A percentile compares a stretch with the other conserved stretches of the same genome.
These are phyloP conservation scores for Catharus minimus DNA, from an alignment of 2,113 vertebrate species.

Conservation along the genomic window DNA sequence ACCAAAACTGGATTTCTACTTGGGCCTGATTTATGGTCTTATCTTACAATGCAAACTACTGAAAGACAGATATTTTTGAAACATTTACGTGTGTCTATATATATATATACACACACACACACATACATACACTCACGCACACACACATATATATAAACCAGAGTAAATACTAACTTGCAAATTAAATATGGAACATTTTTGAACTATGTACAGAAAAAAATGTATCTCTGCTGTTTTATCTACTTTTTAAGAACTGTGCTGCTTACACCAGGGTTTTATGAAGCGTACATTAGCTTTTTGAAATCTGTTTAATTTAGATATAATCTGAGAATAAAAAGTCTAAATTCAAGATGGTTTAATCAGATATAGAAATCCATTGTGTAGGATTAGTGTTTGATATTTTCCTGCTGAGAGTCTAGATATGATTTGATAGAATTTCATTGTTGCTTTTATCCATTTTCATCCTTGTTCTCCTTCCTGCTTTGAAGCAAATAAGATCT, in stretches of 20 bases:
- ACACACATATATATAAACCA: neutral
- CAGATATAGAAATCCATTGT: neutral
- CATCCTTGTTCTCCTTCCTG: neutral
- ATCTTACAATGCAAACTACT: neutral
- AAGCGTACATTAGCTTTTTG: neutral
- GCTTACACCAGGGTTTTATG: neutral
- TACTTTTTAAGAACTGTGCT: neutral
- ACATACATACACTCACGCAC: too few species aligned
- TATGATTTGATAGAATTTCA: neutral
- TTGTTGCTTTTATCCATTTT: neutral
- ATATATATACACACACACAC: too few species aligned
- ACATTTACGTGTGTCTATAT: neutral
- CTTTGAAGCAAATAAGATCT: neutral
- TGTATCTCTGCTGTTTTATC: neutral
- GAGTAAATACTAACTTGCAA: neutral
- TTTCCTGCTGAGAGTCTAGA: neutral
- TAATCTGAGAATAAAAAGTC: neutral
- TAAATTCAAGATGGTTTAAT: neutral
- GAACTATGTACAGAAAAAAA: neutral
- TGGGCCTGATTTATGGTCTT: neutral
- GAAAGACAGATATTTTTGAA: neutral
- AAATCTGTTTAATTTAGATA: neutral
- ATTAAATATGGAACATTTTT: neutral
- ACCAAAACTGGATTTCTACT: neutral
- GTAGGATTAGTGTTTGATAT: neutral